These are phyloP conservation scores for Hymenopus coronatus DNA, from an alignment of 2,888 invertebrate genomes.

Conservation along the genomic window DNA sequence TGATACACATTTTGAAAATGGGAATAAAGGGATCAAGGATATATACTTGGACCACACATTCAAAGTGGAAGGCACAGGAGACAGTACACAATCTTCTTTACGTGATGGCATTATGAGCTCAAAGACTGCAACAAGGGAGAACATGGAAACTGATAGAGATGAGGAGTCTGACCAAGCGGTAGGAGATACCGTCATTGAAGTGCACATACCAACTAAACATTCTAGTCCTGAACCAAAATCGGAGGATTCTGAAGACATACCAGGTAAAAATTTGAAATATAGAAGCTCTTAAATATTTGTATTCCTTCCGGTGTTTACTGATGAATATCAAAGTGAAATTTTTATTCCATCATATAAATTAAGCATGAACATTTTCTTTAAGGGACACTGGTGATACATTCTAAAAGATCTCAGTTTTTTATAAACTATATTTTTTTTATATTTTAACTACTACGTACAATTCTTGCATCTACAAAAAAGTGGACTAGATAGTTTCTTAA, in stretches of 20 bases:
- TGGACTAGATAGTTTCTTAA: too few species aligned
- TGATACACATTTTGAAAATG: slow-evolving; percentile 32
- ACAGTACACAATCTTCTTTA: background rate
- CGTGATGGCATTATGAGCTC: background rate
- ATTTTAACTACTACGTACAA: too few species aligned
- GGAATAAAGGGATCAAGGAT: slow-evolving; percentile 44
- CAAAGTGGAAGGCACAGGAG: slow-evolving; percentile 37
- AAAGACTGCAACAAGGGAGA: background rate
- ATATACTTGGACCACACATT: slow-evolving; percentile 55
- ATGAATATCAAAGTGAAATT: background rate
- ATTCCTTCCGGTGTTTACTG: background rate
- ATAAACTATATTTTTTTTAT: too few species aligned
- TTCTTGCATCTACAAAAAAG: too few species aligned
- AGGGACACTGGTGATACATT: too few species aligned
- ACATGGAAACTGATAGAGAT: background rate
- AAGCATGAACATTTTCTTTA: too few species aligned
- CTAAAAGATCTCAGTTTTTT: too few species aligned
- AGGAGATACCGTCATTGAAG: background rate
- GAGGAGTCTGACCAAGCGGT: background rate
- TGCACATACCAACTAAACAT: slow-evolving; percentile 38
- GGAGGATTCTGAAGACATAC: slow-evolving; percentile 48
- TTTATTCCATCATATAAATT: too few species aligned
- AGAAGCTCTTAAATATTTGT: too few species aligned
- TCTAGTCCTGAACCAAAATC: slow-evolving; percentile 51
- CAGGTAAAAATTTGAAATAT: slow-evolving; percentile 30